These are phyloP conservation scores for Bergia puertoricense DNA, from an alignment of 92 coral and sea anemone species.

Conservation along the genomic window DNA sequence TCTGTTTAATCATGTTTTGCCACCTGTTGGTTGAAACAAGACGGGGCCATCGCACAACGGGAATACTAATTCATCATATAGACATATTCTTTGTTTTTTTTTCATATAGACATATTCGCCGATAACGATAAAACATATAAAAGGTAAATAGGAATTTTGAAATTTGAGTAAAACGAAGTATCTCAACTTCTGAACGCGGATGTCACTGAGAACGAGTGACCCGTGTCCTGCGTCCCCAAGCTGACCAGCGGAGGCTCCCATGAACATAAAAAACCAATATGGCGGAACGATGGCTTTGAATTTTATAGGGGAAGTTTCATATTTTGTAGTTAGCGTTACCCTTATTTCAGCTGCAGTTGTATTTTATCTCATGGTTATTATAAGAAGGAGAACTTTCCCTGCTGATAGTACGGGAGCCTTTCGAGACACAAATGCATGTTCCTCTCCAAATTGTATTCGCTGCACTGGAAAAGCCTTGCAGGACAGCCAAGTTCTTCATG, in stretches of 20 bases:
- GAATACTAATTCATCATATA: too few relatives aligned
- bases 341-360: background rate
- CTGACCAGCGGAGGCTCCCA: background rate
- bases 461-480: slow-evolving; percentile 47
- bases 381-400: background rate
- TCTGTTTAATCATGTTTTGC: too few relatives aligned
- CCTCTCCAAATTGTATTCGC: slow-evolving; percentile 64
- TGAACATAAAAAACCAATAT: background rate
- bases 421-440: slow-evolving; percentile 43
- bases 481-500: slow-evolving; percentile 40
- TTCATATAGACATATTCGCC: too few relatives aligned
- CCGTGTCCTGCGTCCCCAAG: too few relatives aligned
- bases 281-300: background rate
- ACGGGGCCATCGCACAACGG: too few relatives aligned
- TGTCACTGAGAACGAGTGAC: too few relatives aligned
- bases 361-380: background rate
- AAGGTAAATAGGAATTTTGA: too few relatives aligned
- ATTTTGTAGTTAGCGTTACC: background rate
- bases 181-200: too few relatives aligned
- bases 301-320: background rate
- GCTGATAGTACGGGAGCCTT: background rate
- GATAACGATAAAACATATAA: too few relatives aligned
- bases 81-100: too few relatives aligned
- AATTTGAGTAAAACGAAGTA: too few relatives aligned
- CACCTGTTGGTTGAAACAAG: too few relatives aligned